Evolutionary conservation across 2,888 invertebrate species (phyloP), one percentile per base, ranked within the genome.

Genomic region (Cryptops parisi): DNA sequence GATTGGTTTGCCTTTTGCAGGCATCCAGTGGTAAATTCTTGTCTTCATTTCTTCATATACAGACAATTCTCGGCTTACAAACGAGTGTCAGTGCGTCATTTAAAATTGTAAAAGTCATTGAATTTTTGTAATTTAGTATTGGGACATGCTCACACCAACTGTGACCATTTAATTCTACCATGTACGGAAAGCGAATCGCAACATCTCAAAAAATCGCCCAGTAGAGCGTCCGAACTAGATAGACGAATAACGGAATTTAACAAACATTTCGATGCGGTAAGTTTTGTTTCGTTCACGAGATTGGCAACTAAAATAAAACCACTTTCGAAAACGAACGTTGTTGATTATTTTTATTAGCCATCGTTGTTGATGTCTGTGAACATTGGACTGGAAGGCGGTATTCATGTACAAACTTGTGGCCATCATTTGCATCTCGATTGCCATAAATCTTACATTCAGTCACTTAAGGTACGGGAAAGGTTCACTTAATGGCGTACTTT

Each of bases 391-490:
- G 86, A 87, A 69, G 87, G 88, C 58, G 94, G 94, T 52, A 87
- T 94, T 51, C 84, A 88, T 70, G 86, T 90, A 51, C 86, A 87
- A 70, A 88, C 94, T 1, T 97, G 97, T 73, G 96, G 97, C 0
- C 98, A 98, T 72, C 89, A 91, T 71, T 78, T 97, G 55, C 97
- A 98, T 73, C 76, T 94, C 63, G 85, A 87, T 67, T 98, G 98
- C 70, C 80, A 93, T 64, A 82, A 84, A 66, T 81, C 89, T 0
- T 98, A 97, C 73, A 75, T 93, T 62, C 79, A 82, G 63, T 85
- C 93, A 27, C 75, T 96, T 57, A 77, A 81, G 62, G 71, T 71
- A 23, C 15, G 23, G 23, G 9, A 40, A 4, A 53, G 45, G 12
- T 5, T 19, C 4, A 17, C 19, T 6, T 26, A 26, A 19, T 51